These are phyloP conservation scores for Cheumatopsyche charites DNA, from an alignment of 1,140 invertebrate species.

Conservation along the genomic window DNA sequence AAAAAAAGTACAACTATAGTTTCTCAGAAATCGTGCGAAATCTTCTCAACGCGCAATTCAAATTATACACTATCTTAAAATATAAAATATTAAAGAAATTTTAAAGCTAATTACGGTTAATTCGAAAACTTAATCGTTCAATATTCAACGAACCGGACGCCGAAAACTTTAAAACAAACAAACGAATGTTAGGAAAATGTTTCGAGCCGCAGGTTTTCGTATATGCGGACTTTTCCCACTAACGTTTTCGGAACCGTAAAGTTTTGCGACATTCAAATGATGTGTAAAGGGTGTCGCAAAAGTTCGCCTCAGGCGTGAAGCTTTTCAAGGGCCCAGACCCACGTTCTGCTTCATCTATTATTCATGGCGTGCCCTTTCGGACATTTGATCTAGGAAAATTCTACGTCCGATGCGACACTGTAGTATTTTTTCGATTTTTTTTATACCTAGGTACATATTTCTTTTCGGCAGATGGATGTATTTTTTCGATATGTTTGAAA, in stretches of 20 bases:
- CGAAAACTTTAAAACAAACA: too few relatives aligned
- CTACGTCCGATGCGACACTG: neutral
- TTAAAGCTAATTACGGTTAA: too few relatives aligned
- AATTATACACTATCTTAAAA: too few relatives aligned
- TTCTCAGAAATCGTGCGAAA: neutral
- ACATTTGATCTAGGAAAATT: slow-evolving; percentile 22
- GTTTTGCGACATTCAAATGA: slow-evolving; percentile 16
- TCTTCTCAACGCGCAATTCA: neutral
- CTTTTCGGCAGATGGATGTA: too few relatives aligned
- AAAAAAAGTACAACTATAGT: slow-evolving; percentile 1
- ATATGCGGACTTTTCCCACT: too few relatives aligned
- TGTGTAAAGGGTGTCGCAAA: slow-evolving; percentile 16
- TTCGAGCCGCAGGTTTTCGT: too few relatives aligned
- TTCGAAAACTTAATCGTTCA: too few relatives aligned
- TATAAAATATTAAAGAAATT: too few relatives aligned
- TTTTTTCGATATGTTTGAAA: too few relatives aligned
- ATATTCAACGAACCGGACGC: too few relatives aligned
- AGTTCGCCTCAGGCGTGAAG: neutral
- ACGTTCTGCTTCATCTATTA: slow-evolving; percentile 11
- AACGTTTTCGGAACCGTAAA: neutral
- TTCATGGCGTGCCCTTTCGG: slow-evolving; percentile 14
- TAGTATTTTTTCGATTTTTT: neutral
- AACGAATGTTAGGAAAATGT: too few relatives aligned
- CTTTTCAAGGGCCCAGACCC: neutral
- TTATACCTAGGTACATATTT: too few relatives aligned